These are phyloP conservation scores for Phalacrocorax brasilianus DNA, from an alignment of 2,113 vertebrate species.

Conservation along the genomic window DNA sequence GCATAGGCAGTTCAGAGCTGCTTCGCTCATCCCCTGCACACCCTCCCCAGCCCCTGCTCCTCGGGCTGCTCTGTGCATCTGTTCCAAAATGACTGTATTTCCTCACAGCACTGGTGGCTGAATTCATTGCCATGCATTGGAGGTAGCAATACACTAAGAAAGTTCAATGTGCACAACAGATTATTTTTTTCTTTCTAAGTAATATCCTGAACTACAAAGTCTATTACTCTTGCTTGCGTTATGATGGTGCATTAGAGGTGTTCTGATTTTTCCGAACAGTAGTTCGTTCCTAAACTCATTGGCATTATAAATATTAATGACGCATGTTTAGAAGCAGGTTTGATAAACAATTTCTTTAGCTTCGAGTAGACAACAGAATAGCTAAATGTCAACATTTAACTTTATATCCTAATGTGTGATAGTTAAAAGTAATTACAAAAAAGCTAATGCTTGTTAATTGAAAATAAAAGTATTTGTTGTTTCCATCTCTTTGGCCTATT, in stretches of 20 bases:
- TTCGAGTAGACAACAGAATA: not conserved
- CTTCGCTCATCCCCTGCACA: rapidly evolving
- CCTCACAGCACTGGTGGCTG: not conserved
- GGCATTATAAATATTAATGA: conserved; percentile 23
- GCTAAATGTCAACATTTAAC: conserved; percentile 21
- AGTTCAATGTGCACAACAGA: not conserved
- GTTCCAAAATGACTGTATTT: not conserved
- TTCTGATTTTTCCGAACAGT: not conserved
- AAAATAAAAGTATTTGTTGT: not conserved
- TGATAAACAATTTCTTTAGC: conserved; percentile 28
- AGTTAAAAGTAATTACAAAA: conserved; percentile 6
- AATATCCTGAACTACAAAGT: not conserved
- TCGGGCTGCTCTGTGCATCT: not conserved
- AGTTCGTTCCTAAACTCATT: not conserved
- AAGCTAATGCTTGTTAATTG: not conserved
- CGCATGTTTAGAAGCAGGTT: not conserved
- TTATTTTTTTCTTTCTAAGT: not conserved
- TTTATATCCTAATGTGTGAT: not conserved
- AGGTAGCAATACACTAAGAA: not conserved
- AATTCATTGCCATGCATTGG: not conserved
- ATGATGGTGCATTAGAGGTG: not conserved
- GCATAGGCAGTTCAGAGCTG: not conserved
- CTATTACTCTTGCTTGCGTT: not conserved
- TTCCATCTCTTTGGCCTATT: not conserved
- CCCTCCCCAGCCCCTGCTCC: not conserved